Evolutionary conservation across 2,797 vertebrate species (phyloP).

Genomic region (Artibeus jamaicensis): DNA sequence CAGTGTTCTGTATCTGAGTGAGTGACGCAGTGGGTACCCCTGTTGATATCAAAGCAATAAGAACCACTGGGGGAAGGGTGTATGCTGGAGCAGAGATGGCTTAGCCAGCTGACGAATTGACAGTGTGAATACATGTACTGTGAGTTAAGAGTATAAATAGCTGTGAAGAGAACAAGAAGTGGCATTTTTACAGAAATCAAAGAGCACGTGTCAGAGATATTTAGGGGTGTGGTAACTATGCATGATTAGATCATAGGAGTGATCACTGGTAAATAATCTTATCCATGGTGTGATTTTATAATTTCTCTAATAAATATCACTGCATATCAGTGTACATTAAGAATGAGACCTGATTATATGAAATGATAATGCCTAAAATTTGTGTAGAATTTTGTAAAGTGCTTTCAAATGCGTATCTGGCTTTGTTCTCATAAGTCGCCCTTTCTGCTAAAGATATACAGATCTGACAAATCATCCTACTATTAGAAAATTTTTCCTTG

Average conservation of each 20-base stretch:
- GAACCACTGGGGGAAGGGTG: neutral
- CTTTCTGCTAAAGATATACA: neutral
- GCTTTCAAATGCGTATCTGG: neutral
- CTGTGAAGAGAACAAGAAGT: neutral
- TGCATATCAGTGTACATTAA: conserved; percentile 6
- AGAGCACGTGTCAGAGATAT: neutral
- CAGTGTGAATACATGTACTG: neutral
- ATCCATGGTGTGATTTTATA: neutral
- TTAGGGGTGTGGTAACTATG: neutral
- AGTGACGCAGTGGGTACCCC: accelerated
- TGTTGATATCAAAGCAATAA: neutral
- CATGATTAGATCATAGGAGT: neutral
- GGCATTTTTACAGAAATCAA: neutral
- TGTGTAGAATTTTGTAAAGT: neutral
- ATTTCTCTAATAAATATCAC: conserved; percentile 41
- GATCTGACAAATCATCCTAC: neutral
- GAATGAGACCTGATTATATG: neutral
- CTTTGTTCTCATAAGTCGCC: neutral
- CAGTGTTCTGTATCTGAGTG: neutral
- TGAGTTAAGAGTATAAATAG: neutral
- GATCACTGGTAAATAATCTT: neutral
- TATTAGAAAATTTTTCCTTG: neutral
- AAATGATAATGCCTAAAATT: conserved; percentile 1
- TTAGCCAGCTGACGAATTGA: neutral
- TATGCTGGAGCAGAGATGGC: neutral